phyloP scores from a whole-genome alignment of 2,888 invertebrate genomes.

The Hypomecis atomaria region DNA sequence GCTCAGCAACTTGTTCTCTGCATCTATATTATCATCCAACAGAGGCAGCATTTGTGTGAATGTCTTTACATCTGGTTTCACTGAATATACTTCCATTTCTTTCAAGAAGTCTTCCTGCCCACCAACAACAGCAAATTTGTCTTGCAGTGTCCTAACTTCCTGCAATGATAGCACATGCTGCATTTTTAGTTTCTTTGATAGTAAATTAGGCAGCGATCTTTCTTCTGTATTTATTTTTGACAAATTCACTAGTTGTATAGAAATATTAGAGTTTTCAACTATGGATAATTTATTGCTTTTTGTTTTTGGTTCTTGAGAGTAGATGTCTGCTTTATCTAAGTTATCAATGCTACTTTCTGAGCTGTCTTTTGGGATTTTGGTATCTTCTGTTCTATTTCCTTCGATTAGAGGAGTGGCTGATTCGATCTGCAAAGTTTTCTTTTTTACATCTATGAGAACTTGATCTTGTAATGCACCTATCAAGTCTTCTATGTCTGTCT shows the following conservation, averaged over 20 bases:
- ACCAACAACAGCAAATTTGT: conserved; percentile 91
- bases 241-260: conserved; percentile 49
- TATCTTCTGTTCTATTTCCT: conserved; percentile 1
- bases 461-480: conserved; percentile 64
- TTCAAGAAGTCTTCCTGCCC: conserved; percentile 90
- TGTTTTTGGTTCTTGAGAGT: conserved; percentile 14
- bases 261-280: conserved; percentile 38
- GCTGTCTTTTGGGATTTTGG: conserved; percentile 5
- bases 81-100: conserved; percentile 87
- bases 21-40: conserved; percentile 86
- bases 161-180: conserved; percentile 85
- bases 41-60: conserved; percentile 90
- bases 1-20: conserved; percentile 88
- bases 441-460: conserved; percentile 45
- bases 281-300: conserved; percentile 29
- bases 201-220: conserved; percentile 86
- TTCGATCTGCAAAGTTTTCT: conserved; percentile 43
- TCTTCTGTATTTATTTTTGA: conserved; percentile 39
- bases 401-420: conserved; percentile 20
- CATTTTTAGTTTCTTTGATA: conserved; percentile 85
- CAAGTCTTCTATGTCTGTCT: conserved; percentile 83
- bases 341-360: not conserved
- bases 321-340: not conserved
- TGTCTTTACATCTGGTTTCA: conserved; percentile 91
- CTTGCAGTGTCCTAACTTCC: conserved; percentile 85